phyloP scores from a whole-genome alignment of 1,140 invertebrate species.

The Drosophila ogumai region DNA sequence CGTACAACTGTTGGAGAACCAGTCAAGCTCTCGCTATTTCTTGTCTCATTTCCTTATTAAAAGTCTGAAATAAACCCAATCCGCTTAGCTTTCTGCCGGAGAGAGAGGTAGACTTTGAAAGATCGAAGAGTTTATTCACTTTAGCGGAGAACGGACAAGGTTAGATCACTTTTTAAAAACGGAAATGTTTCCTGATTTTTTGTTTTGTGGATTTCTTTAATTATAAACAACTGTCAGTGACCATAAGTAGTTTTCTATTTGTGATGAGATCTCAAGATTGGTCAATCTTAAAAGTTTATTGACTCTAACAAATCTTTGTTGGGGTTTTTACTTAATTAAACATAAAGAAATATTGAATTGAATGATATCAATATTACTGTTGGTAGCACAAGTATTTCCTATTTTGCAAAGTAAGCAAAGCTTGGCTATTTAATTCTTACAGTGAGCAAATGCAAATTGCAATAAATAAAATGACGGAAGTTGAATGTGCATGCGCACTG shows the following conservation, averaged over 20 bases:
- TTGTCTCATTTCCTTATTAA: slow-evolving; percentile 30
- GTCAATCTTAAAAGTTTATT: slow-evolving; percentile 5
- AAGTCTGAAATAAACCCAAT: background rate
- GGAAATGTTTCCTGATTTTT: slow-evolving; percentile 7
- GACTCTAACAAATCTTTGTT: background rate
- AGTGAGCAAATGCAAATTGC: slow-evolving; percentile 42
- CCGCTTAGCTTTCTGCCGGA: slow-evolving; percentile 12
- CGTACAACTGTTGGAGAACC: background rate
- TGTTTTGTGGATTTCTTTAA: background rate
- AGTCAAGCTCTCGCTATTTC: background rate
- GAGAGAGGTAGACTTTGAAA: background rate
- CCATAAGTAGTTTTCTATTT: slow-evolving; percentile 10
- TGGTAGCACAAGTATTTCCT: slow-evolving; percentile 7
- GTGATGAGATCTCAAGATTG: background rate
- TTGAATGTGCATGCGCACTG: slow-evolving; percentile 7
- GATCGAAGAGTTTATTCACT: slow-evolving; percentile 23
- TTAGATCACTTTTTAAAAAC: slow-evolving; percentile 12
- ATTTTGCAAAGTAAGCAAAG: background rate
- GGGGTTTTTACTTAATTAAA: background rate
- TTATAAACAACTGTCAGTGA: slow-evolving; percentile 1
- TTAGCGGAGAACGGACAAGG: slow-evolving; percentile 16
- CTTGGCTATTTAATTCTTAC: slow-evolving; percentile 3
- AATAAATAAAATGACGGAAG: slow-evolving; percentile 34
- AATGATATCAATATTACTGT: background rate
- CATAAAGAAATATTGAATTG: too few species aligned